These are phyloP conservation scores for Oegoconia quadripuncta DNA, from an alignment of 2,888 invertebrate species.

Conservation along the genomic window DNA sequence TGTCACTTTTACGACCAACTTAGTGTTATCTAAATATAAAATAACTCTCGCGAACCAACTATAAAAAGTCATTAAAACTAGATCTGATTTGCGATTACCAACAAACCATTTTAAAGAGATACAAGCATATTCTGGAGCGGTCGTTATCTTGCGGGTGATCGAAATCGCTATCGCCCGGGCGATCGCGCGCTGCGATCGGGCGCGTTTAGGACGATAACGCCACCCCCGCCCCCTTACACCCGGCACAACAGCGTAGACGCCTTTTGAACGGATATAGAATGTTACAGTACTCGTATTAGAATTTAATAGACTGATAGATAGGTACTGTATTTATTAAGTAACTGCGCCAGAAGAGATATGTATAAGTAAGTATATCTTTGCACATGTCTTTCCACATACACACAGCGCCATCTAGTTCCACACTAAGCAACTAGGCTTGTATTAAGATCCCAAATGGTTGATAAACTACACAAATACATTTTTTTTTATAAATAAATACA, in stretches of 20 bases:
- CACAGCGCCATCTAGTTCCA: too few species aligned
- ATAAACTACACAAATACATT: too few species aligned
- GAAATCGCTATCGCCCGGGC: conserved; percentile 36
- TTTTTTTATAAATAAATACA: too few species aligned
- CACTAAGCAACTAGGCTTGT: too few species aligned
- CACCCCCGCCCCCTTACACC: conserved; percentile 29
- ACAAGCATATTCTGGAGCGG: conserved; percentile 46
- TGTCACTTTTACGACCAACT: too few species aligned
- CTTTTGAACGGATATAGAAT: conserved; percentile 32
- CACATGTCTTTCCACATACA: too few species aligned
- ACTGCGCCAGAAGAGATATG: too few species aligned
- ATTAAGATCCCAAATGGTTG: too few species aligned
- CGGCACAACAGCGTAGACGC: conserved; percentile 20
- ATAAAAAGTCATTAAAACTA: conserved; percentile 51
- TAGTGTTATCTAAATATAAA: neutral
- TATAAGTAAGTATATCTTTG: too few species aligned
- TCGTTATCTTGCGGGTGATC: conserved; percentile 42
- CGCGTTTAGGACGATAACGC: conserved; percentile 57
- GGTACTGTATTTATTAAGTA: too few species aligned
- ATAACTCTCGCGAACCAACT: conserved; percentile 1
- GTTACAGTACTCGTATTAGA: conserved; percentile 11
- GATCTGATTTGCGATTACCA: conserved; percentile 48
- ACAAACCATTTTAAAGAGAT: conserved; percentile 61
- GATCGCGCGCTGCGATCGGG: conserved; percentile 44
- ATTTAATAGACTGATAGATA: too few species aligned